These are phyloP conservation scores for Charanyca ferruginea DNA, from an alignment of 2,888 invertebrate species.

Conservation along the genomic window DNA sequence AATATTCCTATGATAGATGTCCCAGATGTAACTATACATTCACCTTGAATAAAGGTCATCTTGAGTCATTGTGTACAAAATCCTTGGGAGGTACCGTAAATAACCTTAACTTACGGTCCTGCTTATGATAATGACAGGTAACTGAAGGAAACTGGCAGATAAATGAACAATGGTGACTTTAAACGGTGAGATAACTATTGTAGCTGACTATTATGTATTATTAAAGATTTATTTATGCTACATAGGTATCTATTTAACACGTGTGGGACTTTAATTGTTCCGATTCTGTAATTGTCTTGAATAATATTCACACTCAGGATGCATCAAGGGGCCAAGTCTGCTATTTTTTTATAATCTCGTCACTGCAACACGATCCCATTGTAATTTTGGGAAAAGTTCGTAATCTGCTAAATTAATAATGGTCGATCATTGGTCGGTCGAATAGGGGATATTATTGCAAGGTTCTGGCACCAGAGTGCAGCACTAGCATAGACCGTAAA, in stretches of 20 bases:
- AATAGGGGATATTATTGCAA: too few species aligned
- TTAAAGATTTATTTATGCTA: constrained; percentile 13
- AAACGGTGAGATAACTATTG: constrained; percentile 18
- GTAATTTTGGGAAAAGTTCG: too few species aligned
- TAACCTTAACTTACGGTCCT: constrained; percentile 1
- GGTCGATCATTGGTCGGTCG: too few species aligned
- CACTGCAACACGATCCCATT: too few species aligned
- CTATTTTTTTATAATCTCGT: too few species aligned
- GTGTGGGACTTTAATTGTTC: constrained; percentile 13
- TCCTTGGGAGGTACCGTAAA: constrained; percentile 26
- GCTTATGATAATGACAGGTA: constrained; percentile 14
- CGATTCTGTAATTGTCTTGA: constrained; percentile 8
- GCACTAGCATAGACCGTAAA: too few species aligned
- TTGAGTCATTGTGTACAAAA: background rate
- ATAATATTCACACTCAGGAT: background rate
- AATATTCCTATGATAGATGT: too few species aligned
- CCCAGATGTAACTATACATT: too few species aligned
- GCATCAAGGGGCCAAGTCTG: too few species aligned
- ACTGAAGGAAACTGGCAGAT: constrained; percentile 8
- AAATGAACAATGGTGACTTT: constrained; percentile 21
- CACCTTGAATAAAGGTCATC: background rate
- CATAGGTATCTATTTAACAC: constrained; percentile 4
- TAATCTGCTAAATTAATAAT: too few species aligned
- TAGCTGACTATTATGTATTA: constrained; percentile 5
- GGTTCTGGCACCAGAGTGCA: too few species aligned